Evolutionary conservation across 92 coral and sea anemone species (phyloP).

Genomic region (Epizoanthus rinbou): DNA sequence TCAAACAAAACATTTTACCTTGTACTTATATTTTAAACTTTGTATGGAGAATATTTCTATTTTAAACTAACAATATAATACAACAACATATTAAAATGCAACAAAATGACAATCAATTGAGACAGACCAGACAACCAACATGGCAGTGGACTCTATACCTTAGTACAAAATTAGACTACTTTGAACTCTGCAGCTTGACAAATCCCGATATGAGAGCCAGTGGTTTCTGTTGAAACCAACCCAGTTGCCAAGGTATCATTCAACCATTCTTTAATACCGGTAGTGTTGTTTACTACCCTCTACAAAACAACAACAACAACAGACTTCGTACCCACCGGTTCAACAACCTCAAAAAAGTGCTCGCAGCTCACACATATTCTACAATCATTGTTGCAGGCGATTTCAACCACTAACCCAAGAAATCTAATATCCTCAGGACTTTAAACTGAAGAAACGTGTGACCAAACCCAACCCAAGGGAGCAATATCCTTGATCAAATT

Average conservation of each 20-base stretch:
- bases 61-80: no score
- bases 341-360: constrained; percentile 10
- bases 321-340: neutral
- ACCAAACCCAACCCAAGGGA: constrained; percentile 35
- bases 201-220: constrained; percentile 16
- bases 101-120: neutral
- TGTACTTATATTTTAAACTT: no score
- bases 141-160: constrained; percentile 31
- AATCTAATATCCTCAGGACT: constrained; percentile 4
- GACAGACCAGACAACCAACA: constrained; percentile 25
- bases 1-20: no score
- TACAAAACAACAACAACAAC: neutral
- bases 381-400: constrained; percentile 11
- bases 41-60: no score
- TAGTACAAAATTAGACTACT: neutral
- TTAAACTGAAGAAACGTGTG: constrained; percentile 43
- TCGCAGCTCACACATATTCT: neutral
- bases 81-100: no score
- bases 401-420: constrained; percentile 27
- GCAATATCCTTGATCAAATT: constrained; percentile 34
- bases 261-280: neutral
- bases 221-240: constrained; percentile 20
- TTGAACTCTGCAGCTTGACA: neutral
- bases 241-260: constrained; percentile 17
- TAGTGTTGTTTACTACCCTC: constrained; percentile 9